Conservation (phyloP, 2,797 vertebrate species). For the Cygnus olor region DNA sequence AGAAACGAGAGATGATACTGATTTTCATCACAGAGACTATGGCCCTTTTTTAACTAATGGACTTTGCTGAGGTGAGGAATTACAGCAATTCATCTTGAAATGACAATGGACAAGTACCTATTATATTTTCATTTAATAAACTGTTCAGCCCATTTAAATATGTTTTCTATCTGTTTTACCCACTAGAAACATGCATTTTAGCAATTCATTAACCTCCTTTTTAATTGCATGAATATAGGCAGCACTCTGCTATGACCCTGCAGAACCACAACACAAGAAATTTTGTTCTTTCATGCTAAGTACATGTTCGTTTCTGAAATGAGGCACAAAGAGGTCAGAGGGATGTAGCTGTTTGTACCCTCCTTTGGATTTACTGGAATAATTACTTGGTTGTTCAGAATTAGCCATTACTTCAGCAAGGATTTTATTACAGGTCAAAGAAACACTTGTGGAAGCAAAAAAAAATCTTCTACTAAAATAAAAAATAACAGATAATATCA, state of each 20-base stretch:
- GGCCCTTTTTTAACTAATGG: background rate
- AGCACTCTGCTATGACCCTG: background rate
- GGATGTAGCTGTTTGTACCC: background rate
- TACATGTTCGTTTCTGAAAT: background rate
- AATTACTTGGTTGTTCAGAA: constrained; percentile 12
- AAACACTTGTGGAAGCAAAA: background rate
- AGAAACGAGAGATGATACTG: background rate
- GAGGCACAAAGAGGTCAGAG: background rate
- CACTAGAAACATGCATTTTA: background rate
- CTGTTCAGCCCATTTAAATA: background rate
- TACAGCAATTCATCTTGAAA: background rate
- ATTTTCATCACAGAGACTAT: background rate
- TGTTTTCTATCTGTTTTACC: background rate
- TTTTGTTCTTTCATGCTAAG: background rate
- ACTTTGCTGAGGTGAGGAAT: background rate
- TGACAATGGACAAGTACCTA: background rate
- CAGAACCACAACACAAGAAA: background rate
- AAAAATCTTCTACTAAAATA: background rate
- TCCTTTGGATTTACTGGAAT: constrained; percentile 26
- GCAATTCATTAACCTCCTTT: constrained; percentile 24
- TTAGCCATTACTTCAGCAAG: constrained; percentile 8
- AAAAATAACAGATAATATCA: constrained; percentile 46
- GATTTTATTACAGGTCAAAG: constrained; percentile 50
- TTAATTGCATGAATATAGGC: background rate
- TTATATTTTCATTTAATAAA: constrained; percentile 33